Evolutionary conservation across 2,888 invertebrate genomes (phyloP).

Genomic region (Druceiella hillmani): DNA sequence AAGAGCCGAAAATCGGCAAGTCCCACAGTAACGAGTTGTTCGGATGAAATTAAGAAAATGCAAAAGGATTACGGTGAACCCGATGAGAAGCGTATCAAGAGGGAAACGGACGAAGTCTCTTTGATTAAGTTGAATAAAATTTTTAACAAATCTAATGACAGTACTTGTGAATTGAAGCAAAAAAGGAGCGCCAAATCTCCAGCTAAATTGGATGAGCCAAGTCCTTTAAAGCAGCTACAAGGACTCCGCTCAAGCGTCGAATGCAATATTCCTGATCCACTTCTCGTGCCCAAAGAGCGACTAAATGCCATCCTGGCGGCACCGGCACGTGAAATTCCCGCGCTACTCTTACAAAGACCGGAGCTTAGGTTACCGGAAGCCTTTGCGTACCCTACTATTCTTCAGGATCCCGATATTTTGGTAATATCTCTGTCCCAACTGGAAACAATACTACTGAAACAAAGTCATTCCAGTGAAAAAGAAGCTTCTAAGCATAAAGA

Average conservation of each 20-base stretch:
- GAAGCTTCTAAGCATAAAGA: constrained; percentile 28
- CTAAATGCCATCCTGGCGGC: constrained; percentile 64
- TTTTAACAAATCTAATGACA: constrained; percentile 35
- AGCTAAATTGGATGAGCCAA: constrained; percentile 43
- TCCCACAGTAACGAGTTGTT: constrained; percentile 69
- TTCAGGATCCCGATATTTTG: constrained; percentile 72
- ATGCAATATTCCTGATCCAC: constrained; percentile 73
- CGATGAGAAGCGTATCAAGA: constrained; percentile 39
- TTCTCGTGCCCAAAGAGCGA: constrained; percentile 72
- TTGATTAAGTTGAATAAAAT: constrained; percentile 40
- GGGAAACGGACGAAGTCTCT: constrained; percentile 36
- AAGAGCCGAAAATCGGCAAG: constrained; percentile 63
- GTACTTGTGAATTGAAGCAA: constrained; percentile 27
- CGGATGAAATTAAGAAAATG: constrained; percentile 62
- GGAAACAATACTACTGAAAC: constrained; percentile 57
- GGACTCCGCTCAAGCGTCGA: constrained; percentile 60
- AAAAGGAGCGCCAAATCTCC: constrained; percentile 32
- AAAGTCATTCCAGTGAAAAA: constrained; percentile 29
- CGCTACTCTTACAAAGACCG: constrained; percentile 63
- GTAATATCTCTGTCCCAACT: constrained; percentile 72
- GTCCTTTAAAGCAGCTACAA: constrained; percentile 66
- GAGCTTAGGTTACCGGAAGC: constrained; percentile 71
- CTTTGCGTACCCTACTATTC: constrained; percentile 62
- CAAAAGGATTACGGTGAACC: constrained; percentile 48
- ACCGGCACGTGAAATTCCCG: constrained; percentile 73